Base-by-base conservation (phyloP, 1,140 invertebrate genomes). In the Drosophila ogumai region DNA sequence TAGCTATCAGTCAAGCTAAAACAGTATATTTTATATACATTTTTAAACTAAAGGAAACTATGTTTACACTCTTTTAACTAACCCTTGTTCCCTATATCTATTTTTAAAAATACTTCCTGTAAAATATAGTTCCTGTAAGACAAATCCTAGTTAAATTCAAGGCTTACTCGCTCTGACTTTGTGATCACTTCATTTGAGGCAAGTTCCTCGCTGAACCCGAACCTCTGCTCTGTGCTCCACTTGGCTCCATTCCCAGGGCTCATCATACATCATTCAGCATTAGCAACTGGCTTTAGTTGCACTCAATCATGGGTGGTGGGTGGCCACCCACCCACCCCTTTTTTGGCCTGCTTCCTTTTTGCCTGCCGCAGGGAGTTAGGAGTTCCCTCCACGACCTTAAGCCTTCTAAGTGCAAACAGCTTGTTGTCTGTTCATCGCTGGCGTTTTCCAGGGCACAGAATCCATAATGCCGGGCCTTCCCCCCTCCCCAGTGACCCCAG, bases 381-480 rank as follows among this genome's bases (percentile, higher is more conserved):
- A 28, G 34, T 34, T 19, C 12, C 44, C 10, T 3, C 3, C 34
- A n/a, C 15, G 28, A 58, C 52, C 69, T 72, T 49, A 72, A 72
- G 69, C 66, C 69, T 25, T 72, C 41, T 50, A 72, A 72, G 69
- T 72, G 69, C 69, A 72, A 72, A 72, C 69, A 72, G 66, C 67
- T 72, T 72, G 69, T 72, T 72, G 69, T 72, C 69, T 72, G 52
- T 19, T 69, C 63, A 69, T 69, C 66, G 66, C 60, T 34, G 47
- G n/a, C 60, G 36, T 50, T 63, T 38, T 64, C 41, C 55, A 19
- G 61, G 38, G 28, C 17, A 54, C 12, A 28, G 55, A 43, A 49
- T 72, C 31, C 67, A 59, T 72, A 72, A 72, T 72, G 52, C 52
- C 65, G 40, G 32, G 63, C 25, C 13, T 3, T 10, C 22, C 32